Evolutionary conservation across 2,113 vertebrate species (phyloP).

Genomic region (Carollia perspicillata): DNA sequence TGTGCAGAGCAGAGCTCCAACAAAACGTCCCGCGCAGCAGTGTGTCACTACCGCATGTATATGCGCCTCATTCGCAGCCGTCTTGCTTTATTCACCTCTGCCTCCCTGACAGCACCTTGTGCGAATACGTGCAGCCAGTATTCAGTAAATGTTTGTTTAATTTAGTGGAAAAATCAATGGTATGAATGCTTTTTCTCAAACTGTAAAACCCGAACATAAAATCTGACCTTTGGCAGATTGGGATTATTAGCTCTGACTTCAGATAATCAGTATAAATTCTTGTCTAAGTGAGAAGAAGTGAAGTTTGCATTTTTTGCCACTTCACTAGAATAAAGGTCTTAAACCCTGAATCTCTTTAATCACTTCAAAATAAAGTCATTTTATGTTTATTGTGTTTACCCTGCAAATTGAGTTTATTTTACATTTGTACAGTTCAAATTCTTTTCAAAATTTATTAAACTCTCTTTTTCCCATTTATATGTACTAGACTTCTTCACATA

Average conservation of each 20-base stretch:
- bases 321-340: background rate
- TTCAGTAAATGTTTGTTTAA: background rate
- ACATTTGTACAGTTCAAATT: background rate
- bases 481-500: background rate
- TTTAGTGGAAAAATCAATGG: background rate
- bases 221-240: background rate
- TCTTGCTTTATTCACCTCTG: background rate
- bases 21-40: background rate
- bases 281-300: background rate
- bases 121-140: background rate
- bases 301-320: background rate
- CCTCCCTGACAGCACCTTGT: background rate
- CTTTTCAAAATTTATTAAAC: background rate
- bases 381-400: conserved; percentile 6
- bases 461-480: background rate
- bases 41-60: background rate
- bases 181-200: background rate
- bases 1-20: background rate
- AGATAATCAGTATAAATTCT: background rate
- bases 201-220: conserved; percentile 5
- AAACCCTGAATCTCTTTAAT: background rate
- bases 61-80: background rate
- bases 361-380: background rate
- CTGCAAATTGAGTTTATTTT: background rate
- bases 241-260: conserved; percentile 38